Evolutionary conservation across 1,140 invertebrate species (phyloP).

Genomic region (Formica exsecta): DNA sequence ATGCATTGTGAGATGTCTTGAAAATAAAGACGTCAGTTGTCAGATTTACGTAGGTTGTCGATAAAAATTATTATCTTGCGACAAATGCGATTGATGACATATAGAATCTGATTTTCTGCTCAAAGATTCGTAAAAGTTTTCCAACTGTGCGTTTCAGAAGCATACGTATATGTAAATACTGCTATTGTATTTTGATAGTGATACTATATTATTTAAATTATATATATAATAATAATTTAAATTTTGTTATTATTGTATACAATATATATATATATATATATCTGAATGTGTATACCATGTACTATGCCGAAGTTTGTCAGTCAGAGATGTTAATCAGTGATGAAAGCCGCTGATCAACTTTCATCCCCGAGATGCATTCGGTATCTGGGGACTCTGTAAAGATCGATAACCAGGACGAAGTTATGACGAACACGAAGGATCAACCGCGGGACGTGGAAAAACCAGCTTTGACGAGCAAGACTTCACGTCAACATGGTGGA

Average conservation of each 20-base stretch:
- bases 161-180: too few relatives aligned
- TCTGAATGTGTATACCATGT: background rate
- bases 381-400: constrained; percentile 17
- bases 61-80: constrained; percentile 9
- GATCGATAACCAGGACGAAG: background rate
- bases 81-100: background rate
- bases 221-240: too few relatives aligned
- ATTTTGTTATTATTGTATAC: too few relatives aligned
- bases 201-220: too few relatives aligned
- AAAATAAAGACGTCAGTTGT: constrained; percentile 21
- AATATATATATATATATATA: too few relatives aligned
- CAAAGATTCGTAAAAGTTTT: too few relatives aligned
- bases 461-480: constrained; percentile 14
- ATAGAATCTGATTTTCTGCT: too few relatives aligned
- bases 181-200: too few relatives aligned
- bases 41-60: background rate
- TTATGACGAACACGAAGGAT: background rate
- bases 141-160: too few relatives aligned
- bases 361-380: constrained; percentile 18
- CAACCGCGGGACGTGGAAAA: background rate
- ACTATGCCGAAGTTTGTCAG: background rate
- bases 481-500: background rate
- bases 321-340: background rate
- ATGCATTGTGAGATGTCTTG: background rate
- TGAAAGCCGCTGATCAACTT: constrained; percentile 1